These are phyloP conservation scores for Octodon degus DNA, from an alignment of 2,113 vertebrate species.

Conservation along the genomic window DNA sequence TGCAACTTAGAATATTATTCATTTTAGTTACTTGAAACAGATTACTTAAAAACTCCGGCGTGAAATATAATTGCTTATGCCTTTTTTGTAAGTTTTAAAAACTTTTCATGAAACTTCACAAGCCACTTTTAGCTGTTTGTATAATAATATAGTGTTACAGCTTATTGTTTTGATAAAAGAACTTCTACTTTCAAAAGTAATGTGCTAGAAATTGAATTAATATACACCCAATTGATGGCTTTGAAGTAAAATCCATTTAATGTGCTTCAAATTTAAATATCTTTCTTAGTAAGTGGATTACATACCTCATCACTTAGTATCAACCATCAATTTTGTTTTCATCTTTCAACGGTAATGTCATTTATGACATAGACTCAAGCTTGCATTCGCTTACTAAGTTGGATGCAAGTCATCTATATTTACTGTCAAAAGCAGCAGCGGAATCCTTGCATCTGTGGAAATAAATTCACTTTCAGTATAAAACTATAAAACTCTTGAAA, in stretches of 20 bases:
- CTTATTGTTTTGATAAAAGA: conserved; percentile 68
- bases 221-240: conserved; percentile 70
- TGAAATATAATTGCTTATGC: background rate
- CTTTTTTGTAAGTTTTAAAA: background rate
- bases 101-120: conserved; percentile 39
- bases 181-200: conserved; percentile 73
- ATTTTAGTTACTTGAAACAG: background rate
- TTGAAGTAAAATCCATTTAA: conserved; percentile 85
- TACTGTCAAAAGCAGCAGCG: conserved; percentile 84
- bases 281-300: conserved; percentile 79
- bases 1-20: background rate
- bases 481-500: conserved; percentile 86
- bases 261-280: conserved; percentile 81
- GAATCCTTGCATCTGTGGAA: conserved; percentile 85
- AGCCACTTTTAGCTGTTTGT: background rate
- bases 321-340: conserved; percentile 83
- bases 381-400: conserved; percentile 84
- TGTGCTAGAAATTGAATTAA: conserved; percentile 76
- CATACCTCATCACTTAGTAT: conserved; percentile 72
- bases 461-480: conserved; percentile 86
- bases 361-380: conserved; percentile 84
- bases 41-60: background rate
- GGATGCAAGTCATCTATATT: conserved; percentile 85
- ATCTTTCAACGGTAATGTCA: conserved; percentile 82
- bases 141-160: conserved; percentile 33